Conservation (phyloP, 2,888 invertebrate genomes). For the Pardosa pseudoannulata region DNA sequence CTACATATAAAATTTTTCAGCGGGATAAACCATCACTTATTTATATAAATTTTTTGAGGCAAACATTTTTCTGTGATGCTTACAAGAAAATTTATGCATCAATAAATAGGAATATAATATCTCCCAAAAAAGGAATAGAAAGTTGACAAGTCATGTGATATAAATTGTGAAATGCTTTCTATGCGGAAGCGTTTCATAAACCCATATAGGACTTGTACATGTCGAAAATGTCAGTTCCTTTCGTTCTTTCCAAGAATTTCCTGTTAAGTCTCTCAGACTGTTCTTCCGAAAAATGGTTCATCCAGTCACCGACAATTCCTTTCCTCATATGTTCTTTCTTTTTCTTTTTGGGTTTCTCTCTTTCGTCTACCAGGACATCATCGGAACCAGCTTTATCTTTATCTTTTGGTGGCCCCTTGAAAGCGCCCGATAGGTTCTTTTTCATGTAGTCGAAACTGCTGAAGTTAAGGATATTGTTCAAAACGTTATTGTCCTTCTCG, state of each 20-base stretch:
- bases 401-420: background rate
- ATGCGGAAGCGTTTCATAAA: no score
- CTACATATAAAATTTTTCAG: no score
- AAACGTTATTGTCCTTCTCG: slow-evolving; percentile 31
- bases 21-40: no score
- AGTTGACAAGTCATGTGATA: no score
- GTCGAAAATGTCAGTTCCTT: slow-evolving; percentile 43
- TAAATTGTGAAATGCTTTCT: no score
- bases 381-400: background rate
- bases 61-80: no score
- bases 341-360: background rate
- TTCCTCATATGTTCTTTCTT: background rate
- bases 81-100: no score
- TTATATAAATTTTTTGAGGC: no score
- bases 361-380: background rate
- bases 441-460: slow-evolving; percentile 71
- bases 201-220: slow-evolving; percentile 52
- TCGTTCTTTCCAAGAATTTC: slow-evolving; percentile 50
- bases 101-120: no score
- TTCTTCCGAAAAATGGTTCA: slow-evolving; percentile 77
- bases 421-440: background rate
- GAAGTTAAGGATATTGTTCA: slow-evolving; percentile 46
- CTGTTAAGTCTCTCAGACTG: slow-evolving; percentile 52
- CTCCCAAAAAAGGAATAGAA: no score
- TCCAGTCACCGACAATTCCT: slow-evolving; percentile 78